These are phyloP conservation scores for Perizoma affinitatum DNA, from an alignment of 2,888 invertebrate genomes.

Conservation along the genomic window DNA sequence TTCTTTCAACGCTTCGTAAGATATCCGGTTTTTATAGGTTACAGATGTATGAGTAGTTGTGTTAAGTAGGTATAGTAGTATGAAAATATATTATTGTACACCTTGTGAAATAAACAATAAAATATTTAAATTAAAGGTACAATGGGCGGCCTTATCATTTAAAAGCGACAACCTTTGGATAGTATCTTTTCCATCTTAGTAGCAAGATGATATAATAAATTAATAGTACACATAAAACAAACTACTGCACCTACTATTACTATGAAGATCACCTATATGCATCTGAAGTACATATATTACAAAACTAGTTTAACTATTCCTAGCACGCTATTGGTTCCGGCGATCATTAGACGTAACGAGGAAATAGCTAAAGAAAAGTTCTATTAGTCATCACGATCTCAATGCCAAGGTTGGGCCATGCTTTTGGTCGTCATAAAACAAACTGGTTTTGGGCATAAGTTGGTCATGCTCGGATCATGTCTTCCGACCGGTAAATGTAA, in stretches of 20 bases:
- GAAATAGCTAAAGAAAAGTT: constrained; percentile 41
- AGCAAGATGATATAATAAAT: no score
- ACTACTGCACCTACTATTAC: no score
- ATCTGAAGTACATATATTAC: constrained; percentile 39
- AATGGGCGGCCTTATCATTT: neutral
- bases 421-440: constrained; percentile 53
- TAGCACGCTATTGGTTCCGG: constrained; percentile 47
- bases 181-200: no score
- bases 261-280: constrained; percentile 8
- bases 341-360: constrained; percentile 47
- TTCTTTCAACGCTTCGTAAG: constrained; percentile 16
- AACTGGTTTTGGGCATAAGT: constrained; percentile 65
- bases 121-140: no score
- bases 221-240: no score
- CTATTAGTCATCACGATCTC: constrained; percentile 68
- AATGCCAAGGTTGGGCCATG: constrained; percentile 74
- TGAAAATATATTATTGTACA: neutral
- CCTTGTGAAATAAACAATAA: no score
- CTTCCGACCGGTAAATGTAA: constrained; percentile 40
- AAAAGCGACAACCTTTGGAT: no score
- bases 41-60: constrained; percentile 2
- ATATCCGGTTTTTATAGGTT: constrained; percentile 18
- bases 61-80: neutral
- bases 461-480: constrained; percentile 49
- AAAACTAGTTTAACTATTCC: constrained; percentile 43